These are phyloP conservation scores for Synchiropus splendidus DNA, from an alignment of 2,113 vertebrate genomes.

Conservation along the genomic window DNA sequence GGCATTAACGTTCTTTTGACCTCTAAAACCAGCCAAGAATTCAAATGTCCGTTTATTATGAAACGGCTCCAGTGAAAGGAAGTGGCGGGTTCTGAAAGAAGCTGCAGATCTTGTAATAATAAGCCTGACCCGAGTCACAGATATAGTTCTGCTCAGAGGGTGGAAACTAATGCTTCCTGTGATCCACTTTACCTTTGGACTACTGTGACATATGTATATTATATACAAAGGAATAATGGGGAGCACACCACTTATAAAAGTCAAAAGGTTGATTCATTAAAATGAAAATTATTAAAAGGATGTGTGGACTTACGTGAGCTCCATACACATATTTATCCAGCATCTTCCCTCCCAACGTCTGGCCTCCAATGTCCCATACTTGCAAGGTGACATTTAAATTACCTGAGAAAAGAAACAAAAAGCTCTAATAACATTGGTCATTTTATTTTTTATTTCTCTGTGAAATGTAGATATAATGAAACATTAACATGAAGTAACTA, in stretches of 20 bases:
- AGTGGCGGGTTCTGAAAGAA: slow-evolving; percentile 23
- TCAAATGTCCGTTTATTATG: slow-evolving; percentile 34
- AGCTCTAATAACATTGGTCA: too few relatives aligned
- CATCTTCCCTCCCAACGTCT: slow-evolving; percentile 97
- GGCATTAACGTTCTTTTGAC: slow-evolving; percentile 13
- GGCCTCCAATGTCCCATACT: slow-evolving; percentile 97
- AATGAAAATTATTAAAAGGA: neutral
- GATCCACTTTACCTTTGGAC: slow-evolving; percentile 6
- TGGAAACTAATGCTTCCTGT: slow-evolving; percentile 17
- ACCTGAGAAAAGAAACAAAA: slow-evolving; percentile 65
- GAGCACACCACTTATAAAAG: too few relatives aligned
- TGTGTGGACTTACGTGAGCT: slow-evolving; percentile 70
- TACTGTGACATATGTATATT: neutral
- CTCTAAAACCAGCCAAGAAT: slow-evolving; percentile 10
- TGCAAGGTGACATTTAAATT: slow-evolving; percentile 95
- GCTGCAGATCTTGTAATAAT: slow-evolving; percentile 22
- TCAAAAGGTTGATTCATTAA: neutral
- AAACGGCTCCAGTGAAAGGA: slow-evolving; percentile 23
- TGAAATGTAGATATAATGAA: too few relatives aligned
- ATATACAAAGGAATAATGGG: too few relatives aligned
- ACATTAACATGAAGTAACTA: too few relatives aligned
- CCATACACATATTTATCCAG: slow-evolving; percentile 98
- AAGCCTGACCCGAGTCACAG: slow-evolving; percentile 16
- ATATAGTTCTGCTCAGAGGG: slow-evolving; percentile 1
- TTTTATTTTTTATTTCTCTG: too few relatives aligned